Evolutionary conservation across 1,140 invertebrate genomes (phyloP).

Genomic region (Drosophila tani): DNA sequence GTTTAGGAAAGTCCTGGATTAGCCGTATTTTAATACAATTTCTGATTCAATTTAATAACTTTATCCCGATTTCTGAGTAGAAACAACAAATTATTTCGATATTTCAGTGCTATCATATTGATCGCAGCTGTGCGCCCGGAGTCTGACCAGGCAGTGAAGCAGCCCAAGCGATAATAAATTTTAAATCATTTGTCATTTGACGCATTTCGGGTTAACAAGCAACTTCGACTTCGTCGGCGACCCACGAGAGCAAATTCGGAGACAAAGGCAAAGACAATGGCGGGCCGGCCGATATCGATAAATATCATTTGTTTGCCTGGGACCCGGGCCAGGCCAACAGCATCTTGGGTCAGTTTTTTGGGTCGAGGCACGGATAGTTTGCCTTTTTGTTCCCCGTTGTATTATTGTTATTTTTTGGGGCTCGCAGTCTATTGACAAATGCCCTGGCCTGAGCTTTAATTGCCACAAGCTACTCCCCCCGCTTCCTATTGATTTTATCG

Average conservation of each 20-base stretch:
- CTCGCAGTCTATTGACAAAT: slow-evolving; percentile 67
- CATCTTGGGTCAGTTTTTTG: slow-evolving; percentile 60
- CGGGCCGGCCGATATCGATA: slow-evolving; percentile 49
- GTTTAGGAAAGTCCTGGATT: too few species aligned
- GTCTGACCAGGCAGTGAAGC: slow-evolving; percentile 5
- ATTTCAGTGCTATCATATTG: neutral
- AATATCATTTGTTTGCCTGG: slow-evolving; percentile 64
- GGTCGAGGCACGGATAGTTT: slow-evolving; percentile 39
- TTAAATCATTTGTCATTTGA: slow-evolving; percentile 81
- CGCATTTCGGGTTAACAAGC: slow-evolving; percentile 79
- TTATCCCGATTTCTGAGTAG: too few species aligned
- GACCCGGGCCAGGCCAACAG: slow-evolving; percentile 24
- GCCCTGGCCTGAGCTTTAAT: slow-evolving; percentile 60
- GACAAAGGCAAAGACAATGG: slow-evolving; percentile 57
- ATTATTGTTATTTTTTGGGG: slow-evolving; percentile 4
- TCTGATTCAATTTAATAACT: too few species aligned
- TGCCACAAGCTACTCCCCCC: slow-evolving; percentile 36
- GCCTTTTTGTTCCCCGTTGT: slow-evolving; percentile 14
- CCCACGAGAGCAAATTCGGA: slow-evolving; percentile 29
- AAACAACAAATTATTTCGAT: neutral
- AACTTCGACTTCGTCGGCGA: slow-evolving; percentile 42
- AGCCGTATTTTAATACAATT: too few species aligned
- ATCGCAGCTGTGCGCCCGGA: neutral
- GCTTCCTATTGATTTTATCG: slow-evolving; percentile 48
- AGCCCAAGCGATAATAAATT: slow-evolving; percentile 68